Evolutionary conservation across 1,140 invertebrate species (phyloP).

Genomic region (Drosophila yakuba): DNA sequence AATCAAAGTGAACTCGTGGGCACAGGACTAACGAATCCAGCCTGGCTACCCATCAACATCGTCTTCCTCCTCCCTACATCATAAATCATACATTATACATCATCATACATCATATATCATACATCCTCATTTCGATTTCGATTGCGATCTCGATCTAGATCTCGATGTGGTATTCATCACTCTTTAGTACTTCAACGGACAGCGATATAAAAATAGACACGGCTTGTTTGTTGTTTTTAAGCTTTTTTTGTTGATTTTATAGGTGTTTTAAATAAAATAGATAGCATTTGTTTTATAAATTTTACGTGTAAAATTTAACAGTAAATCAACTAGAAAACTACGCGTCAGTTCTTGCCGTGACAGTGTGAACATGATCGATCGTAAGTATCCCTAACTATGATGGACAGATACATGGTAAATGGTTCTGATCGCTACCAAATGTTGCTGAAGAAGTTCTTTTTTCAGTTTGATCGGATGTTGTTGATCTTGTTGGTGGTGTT

Average conservation of each 20-base stretch:
- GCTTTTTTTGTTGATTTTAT: constrained; percentile 64
- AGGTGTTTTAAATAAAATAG: constrained; percentile 76
- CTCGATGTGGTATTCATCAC: no score
- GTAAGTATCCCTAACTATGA: constrained; percentile 69
- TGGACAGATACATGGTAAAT: constrained; percentile 63
- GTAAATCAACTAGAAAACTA: constrained; percentile 83
- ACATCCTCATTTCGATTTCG: constrained; percentile 8
- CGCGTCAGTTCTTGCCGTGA: constrained; percentile 71
- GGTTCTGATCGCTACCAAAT: constrained; percentile 61
- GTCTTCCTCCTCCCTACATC: constrained; percentile 28
- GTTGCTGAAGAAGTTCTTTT: constrained; percentile 67
- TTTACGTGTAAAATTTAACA: constrained; percentile 84
- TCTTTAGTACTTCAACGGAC: constrained; percentile 30
- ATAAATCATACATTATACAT: constrained; percentile 6
- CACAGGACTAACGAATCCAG: constrained; percentile 29
- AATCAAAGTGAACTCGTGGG: constrained; percentile 33
- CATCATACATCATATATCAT: constrained; percentile 1
- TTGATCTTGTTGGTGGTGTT: constrained; percentile 30
- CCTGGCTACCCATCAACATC: constrained; percentile 47
- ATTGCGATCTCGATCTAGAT: constrained; percentile 19
- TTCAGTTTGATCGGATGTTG: constrained; percentile 39
- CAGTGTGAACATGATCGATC: constrained; percentile 56
- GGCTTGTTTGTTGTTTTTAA: constrained; percentile 51
- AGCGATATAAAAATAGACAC: constrained; percentile 72
- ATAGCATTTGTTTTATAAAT: constrained; percentile 74